These are phyloP conservation scores for Aphaenogaster rudis DNA, from an alignment of 1,140 invertebrate genomes.

Conservation along the genomic window DNA sequence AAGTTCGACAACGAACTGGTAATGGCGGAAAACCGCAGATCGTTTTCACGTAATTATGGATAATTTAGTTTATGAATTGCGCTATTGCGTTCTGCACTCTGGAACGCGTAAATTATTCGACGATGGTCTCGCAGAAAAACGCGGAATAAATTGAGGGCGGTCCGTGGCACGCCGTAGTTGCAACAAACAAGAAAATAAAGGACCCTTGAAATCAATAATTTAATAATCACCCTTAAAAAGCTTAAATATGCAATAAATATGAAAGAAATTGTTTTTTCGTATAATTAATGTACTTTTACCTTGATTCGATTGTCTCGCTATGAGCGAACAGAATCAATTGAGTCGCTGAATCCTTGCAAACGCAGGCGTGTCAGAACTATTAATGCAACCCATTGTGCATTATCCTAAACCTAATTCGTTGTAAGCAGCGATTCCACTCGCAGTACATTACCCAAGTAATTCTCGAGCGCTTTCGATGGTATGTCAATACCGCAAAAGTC, in stretches of 20 bases:
- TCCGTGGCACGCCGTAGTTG: too few relatives aligned
- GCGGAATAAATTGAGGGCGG: not conserved
- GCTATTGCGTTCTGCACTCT: not conserved
- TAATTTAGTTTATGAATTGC: conserved; percentile 24
- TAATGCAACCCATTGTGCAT: conserved; percentile 9
- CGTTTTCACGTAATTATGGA: conserved; percentile 7
- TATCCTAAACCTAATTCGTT: not conserved
- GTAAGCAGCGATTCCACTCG: not conserved
- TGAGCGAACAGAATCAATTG: not conserved
- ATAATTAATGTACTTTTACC: not conserved
- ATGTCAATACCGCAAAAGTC: conserved; percentile 24
- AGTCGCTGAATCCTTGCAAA: not conserved
- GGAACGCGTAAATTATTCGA: conserved; percentile 20
- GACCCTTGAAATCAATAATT: not conserved
- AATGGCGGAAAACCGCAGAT: conserved; percentile 31
- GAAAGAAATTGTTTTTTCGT: not conserved
- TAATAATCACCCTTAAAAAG: not conserved
- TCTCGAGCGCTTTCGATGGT: not conserved
- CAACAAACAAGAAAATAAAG: not conserved
- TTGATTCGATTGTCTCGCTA: not conserved
- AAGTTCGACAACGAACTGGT: not conserved
- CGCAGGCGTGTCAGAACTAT: not conserved
- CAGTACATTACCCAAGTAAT: not conserved
- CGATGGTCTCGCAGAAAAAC: conserved; percentile 4
- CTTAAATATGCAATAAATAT: not conserved